A percentile compares a stretch with the other conserved stretches of the same genome.
phyloP scores from a whole-genome alignment of 2,113 vertebrate species.

The Trichomycterus rosablanca region DNA sequence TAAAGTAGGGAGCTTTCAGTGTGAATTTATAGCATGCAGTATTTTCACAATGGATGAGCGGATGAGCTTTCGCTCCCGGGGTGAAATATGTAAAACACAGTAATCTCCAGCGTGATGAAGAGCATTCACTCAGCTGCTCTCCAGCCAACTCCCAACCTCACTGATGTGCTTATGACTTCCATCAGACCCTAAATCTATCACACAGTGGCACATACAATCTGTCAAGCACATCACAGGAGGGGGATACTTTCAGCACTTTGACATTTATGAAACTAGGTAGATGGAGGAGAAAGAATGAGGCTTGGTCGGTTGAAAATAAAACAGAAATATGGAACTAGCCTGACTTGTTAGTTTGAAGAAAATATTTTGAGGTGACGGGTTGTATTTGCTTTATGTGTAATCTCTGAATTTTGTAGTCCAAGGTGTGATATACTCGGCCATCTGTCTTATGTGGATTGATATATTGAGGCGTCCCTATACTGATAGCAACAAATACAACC shows the following conservation, averaged over 20 bases:
- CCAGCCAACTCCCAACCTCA: slow-evolving; percentile 15
- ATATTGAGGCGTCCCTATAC: no score
- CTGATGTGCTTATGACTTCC: slow-evolving; percentile 46
- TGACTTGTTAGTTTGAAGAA: not conserved
- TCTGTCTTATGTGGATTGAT: no score
- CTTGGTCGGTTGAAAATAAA: slow-evolving; percentile 1
- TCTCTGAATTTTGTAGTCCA: no score
- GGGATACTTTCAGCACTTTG: slow-evolving; percentile 35
- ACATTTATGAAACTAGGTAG: slow-evolving; percentile 29
- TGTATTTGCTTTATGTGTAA: no score
- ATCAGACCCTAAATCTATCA: slow-evolving; percentile 47
- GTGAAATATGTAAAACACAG: slow-evolving; percentile 43
- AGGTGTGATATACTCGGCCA: no score
- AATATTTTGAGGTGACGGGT: no score
- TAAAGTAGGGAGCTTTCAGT: slow-evolving; percentile 37
- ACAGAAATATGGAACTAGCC: not conserved
- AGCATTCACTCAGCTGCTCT: slow-evolving; percentile 13
- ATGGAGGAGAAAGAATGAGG: slow-evolving; percentile 9
- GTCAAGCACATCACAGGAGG: slow-evolving; percentile 36
- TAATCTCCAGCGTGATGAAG: slow-evolving; percentile 39
- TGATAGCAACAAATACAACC: no score
- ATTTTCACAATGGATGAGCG: slow-evolving; percentile 42
- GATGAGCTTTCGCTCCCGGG: slow-evolving; percentile 29
- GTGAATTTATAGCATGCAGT: slow-evolving; percentile 36
- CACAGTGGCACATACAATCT: slow-evolving; percentile 25